These are phyloP conservation scores for Andricus grossulariae DNA, from an alignment of 1,140 invertebrate genomes.

Conservation along the genomic window DNA sequence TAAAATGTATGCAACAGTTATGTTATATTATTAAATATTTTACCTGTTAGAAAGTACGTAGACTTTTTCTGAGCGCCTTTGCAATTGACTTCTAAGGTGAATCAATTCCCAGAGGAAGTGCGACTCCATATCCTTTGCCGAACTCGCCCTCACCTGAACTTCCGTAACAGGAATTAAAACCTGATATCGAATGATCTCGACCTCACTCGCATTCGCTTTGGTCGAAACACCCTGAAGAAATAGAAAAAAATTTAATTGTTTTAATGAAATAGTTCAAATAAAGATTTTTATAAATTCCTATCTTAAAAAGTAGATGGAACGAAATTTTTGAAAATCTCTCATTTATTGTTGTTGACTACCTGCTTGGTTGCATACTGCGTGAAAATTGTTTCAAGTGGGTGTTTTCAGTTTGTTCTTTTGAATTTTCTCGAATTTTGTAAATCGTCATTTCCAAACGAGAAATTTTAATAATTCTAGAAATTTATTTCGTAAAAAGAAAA, in stretches of 20 bases:
- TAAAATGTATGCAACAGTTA: too few relatives aligned
- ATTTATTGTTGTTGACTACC: too few relatives aligned
- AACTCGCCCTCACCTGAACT: slow-evolving; percentile 94
- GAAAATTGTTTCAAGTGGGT: too few relatives aligned
- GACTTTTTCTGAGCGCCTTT: slow-evolving; percentile 95
- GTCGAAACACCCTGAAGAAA: slow-evolving; percentile 86
- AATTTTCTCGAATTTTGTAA: too few relatives aligned
- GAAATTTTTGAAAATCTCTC: too few relatives aligned
- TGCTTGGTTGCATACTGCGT: too few relatives aligned
- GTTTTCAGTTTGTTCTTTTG: too few relatives aligned
- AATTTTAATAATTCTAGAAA: not conserved
- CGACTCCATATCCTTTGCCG: slow-evolving; percentile 94
- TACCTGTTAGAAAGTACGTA: slow-evolving; percentile 97
- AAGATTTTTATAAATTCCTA: too few relatives aligned
- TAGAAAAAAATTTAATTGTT: slow-evolving; percentile 34
- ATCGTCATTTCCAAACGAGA: too few relatives aligned
- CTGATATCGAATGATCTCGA: slow-evolving; percentile 97
- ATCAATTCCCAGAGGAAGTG: slow-evolving; percentile 98
- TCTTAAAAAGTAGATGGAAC: too few relatives aligned
- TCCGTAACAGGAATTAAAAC: slow-evolving; percentile 97
- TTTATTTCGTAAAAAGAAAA: not conserved
- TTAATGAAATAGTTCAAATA: too few relatives aligned
- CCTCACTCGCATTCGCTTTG: slow-evolving; percentile 90
- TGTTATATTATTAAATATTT: slow-evolving; percentile 14
- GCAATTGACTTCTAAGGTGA: slow-evolving; percentile 93